phyloP scores from a whole-genome alignment of 1,140 invertebrate species.

The Venustaconcha ellipsiformis region DNA sequence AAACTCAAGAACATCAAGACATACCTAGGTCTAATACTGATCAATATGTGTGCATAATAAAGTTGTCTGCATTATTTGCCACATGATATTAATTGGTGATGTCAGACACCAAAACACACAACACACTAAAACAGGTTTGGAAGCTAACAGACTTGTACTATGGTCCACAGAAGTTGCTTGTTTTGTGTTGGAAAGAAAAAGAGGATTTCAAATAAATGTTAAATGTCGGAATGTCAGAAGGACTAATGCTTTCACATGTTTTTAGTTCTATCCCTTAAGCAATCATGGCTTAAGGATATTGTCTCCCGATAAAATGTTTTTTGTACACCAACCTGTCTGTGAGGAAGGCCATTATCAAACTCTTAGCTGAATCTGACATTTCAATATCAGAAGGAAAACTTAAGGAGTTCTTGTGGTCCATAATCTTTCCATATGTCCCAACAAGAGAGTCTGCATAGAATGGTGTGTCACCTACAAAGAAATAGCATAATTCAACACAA shows the following conservation, averaged over 20 bases:
- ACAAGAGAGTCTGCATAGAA: conserved; percentile 99
- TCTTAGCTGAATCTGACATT: conserved; percentile 91
- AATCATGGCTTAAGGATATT: neutral
- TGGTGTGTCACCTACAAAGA: conserved; percentile 88
- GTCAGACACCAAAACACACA: too few species aligned
- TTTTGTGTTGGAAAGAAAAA: neutral
- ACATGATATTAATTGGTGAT: too few species aligned
- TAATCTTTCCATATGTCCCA: conserved; percentile 98
- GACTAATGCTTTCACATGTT: neutral
- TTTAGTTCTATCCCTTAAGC: neutral
- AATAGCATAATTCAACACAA: neutral
- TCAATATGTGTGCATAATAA: too few species aligned
- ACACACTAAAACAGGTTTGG: too few species aligned
- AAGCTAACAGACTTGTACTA: too few species aligned
- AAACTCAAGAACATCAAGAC: too few species aligned
- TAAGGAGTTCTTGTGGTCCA: conserved; percentile 97
- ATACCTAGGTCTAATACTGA: too few species aligned
- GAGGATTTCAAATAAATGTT: neutral
- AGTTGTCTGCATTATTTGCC: too few species aligned
- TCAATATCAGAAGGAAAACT: conserved; percentile 95
- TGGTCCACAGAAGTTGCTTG: neutral
- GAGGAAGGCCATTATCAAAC: conserved; percentile 92
- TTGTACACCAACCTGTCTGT: conserved; percentile 79
- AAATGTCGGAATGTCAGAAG: neutral
- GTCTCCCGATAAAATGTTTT: neutral